These are phyloP conservation scores for Melanotaenia trifasciata DNA, from an alignment of 2,797 vertebrate species.

Conservation along the genomic window DNA sequence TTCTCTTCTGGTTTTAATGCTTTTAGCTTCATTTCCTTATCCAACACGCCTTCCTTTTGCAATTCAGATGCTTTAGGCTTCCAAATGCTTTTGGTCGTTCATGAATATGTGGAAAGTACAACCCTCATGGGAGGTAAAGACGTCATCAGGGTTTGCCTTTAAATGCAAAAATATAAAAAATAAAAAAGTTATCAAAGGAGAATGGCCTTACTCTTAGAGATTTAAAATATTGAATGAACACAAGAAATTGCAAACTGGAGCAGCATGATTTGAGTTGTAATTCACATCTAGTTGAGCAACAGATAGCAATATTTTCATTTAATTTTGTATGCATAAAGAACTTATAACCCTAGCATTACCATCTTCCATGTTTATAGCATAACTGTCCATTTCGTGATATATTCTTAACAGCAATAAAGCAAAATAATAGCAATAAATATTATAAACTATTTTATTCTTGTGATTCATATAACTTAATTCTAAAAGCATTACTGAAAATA, in stretches of 20 bases:
- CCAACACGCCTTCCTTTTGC: slow-evolving; percentile 52
- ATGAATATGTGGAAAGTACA: slow-evolving; percentile 76
- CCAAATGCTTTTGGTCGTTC: slow-evolving; percentile 66
- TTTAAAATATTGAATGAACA: slow-evolving; percentile 25
- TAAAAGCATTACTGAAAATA: not conserved
- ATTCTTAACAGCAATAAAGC: not conserved
- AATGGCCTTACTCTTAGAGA: slow-evolving; percentile 20
- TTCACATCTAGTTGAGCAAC: slow-evolving; percentile 14
- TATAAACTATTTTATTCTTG: not conserved
- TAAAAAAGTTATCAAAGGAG: slow-evolving; percentile 21
- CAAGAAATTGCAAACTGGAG: slow-evolving; percentile 18
- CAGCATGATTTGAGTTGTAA: slow-evolving; percentile 37
- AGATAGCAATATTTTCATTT: not conserved
- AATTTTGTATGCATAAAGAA: not conserved
- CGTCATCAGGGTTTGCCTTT: slow-evolving; percentile 61
- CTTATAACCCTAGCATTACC: not conserved
- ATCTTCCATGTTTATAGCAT: not conserved
- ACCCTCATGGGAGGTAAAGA: slow-evolving; percentile 56
- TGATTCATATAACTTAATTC: not conserved
- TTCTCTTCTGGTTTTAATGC: slow-evolving; percentile 62
- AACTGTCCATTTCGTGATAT: not conserved
- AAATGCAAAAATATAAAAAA: slow-evolving; percentile 30
- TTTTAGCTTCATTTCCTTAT: slow-evolving; percentile 63
- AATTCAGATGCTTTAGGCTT: slow-evolving; percentile 69
- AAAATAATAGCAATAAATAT: no score